Conservation (phyloP, 2,888 invertebrate species). For the Muscina levida region DNA sequence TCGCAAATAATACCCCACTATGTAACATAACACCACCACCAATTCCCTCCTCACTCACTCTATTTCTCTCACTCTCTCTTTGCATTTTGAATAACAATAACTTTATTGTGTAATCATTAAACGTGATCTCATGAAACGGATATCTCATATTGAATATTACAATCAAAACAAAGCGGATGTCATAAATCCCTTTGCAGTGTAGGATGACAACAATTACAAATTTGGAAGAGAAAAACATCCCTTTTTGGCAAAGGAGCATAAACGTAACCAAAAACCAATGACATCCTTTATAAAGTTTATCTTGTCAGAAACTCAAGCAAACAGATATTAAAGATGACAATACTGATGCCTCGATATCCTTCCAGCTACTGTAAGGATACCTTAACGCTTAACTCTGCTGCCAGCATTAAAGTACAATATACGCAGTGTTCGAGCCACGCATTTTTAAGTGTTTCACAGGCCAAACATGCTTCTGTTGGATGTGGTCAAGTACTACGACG, state of each 20-base stretch:
- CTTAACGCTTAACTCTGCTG: neutral
- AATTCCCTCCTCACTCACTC: neutral
- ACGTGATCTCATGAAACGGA: slow-evolving; percentile 3
- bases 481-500: slow-evolving; percentile 25
- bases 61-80: neutral
- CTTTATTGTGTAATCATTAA: neutral
- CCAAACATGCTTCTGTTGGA: neutral
- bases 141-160: neutral
- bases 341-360: too few species aligned
- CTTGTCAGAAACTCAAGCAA: too few species aligned
- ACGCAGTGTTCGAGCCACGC: neutral
- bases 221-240: too few species aligned
- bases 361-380: too few species aligned
- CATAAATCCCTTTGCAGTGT: neutral
- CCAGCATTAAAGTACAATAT: neutral
- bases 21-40: neutral
- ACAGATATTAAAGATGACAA: too few species aligned
- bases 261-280: too few species aligned
- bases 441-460: neutral
- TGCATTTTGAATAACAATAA: neutral
- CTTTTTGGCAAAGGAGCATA: too few species aligned
- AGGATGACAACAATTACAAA: too few species aligned
- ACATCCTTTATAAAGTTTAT: too few species aligned
- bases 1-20: too few species aligned
- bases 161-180: neutral